Evolutionary conservation across 2,797 vertebrate species (phyloP), one percentile per base, ranked within the genome.

Genomic region (Typhlichthys subterraneus): DNA sequence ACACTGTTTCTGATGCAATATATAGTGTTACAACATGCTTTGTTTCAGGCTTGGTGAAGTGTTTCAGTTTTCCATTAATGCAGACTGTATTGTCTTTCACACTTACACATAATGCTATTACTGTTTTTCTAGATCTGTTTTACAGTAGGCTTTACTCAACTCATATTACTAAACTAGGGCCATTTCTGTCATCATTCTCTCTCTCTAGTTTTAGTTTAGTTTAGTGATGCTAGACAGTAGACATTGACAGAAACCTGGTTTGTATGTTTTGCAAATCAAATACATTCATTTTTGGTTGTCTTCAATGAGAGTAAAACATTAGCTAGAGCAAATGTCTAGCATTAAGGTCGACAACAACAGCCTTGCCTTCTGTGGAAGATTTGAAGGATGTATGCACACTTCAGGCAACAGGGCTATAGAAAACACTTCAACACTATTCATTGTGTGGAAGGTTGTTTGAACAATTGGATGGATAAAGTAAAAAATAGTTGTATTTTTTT

Each of bases 371-470:
- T 29, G 23, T 29, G 5, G 9, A 8, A 42, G 38, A 7, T 42
- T 42, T 42, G 1, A 7, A 42, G 2, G 38, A 42, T 42, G 38
- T 10, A 42, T 38, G 38, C 38, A 38, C 38, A 38, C 38, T 38
- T 38, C 52, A 33, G 9, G 63, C 60, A n/a, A 71, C 57, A 64
- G 13, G 15, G 47, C 55, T 29, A 6, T 61, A 73, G 62, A 81
- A 79, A 79, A 66, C 29, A 17, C 57, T 62, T 65, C 53, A 17
- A 2, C 17, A 17, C 83, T 86, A 85, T 75, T 61, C 57, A 51
- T 77, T 70, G 42, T 79, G 81, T 71, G 1, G 49, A 53, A 10
- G 54, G 13, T 9, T 68, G 23, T 66, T 66, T 33, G 71, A 70
- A 23, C 58, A 45, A 50, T 61, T 61, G 57, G 54, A 66, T 61